Evolutionary conservation across 2,797 vertebrate genomes (phyloP).

Genomic region (Threskiornis aethiopicus): DNA sequence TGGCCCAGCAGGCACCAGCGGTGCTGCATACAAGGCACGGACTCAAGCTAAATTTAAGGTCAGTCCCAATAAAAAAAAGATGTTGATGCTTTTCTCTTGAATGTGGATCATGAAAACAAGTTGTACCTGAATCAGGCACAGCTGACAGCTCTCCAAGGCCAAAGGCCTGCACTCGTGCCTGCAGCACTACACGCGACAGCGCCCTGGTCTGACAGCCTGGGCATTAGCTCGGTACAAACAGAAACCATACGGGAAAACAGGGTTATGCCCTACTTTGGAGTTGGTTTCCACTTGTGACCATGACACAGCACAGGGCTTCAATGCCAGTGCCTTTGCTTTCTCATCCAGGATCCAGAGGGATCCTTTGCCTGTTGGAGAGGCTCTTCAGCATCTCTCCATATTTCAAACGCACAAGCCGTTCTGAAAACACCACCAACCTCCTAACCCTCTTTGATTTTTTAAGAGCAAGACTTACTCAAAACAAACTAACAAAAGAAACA

Average conservation of each 20-base stretch:
- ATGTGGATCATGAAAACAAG: background rate
- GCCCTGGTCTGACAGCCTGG: background rate
- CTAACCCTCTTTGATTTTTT: background rate
- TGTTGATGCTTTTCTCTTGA: background rate
- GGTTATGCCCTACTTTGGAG: background rate
- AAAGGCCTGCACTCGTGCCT: background rate
- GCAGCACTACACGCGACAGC: background rate
- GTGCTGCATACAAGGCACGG: fast-evolving
- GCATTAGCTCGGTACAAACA: background rate
- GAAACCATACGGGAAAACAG: background rate
- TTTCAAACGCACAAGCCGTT: background rate
- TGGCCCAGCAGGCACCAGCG: background rate
- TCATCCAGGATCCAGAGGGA: background rate
- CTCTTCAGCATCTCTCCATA: background rate
- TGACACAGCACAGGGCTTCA: background rate
- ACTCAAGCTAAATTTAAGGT: background rate
- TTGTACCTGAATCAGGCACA: background rate
- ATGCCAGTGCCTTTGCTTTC: background rate
- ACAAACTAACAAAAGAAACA: background rate
- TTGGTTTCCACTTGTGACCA: background rate
- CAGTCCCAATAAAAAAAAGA: background rate
- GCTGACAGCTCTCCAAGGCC: background rate
- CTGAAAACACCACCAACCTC: background rate
- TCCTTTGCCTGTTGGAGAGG: background rate
- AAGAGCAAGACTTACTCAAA: background rate